phyloP scores from a whole-genome alignment of 2,113 vertebrate genomes.

The Pampusana beccarii region DNA sequence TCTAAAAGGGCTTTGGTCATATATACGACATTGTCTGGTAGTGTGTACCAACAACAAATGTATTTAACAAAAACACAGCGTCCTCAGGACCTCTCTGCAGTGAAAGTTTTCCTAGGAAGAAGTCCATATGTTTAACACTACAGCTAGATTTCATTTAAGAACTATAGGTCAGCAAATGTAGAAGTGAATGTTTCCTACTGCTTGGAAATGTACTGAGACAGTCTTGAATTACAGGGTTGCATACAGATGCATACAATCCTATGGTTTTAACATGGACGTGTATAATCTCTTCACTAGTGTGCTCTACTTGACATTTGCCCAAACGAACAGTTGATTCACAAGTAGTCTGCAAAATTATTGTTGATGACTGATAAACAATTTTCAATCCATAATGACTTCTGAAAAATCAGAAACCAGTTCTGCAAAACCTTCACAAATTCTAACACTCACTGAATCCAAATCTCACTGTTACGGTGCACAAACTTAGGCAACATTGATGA shows the following conservation, averaged over 20 bases:
- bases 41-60: slow-evolving; percentile 22
- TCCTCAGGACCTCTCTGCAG: neutral
- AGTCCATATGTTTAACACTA: rapidly evolving
- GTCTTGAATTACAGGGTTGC: neutral
- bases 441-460: neutral
- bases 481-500: neutral
- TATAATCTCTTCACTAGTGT: neutral
- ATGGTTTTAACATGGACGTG: neutral
- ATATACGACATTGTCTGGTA: neutral
- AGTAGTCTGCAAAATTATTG: neutral
- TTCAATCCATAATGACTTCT: neutral
- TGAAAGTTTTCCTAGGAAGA: neutral
- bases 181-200: neutral
- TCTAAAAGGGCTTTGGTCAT: slow-evolving; percentile 13
- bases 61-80: neutral
- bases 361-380: neutral
- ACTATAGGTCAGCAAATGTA: neutral
- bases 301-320: neutral
- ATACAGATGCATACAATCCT: neutral
- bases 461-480: neutral
- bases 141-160: neutral
- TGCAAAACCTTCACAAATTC: neutral
- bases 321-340: neutral
- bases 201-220: neutral
- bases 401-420: neutral